Evolutionary conservation across 1,140 invertebrate genomes (phyloP).

Genomic region (Trachelipus rathkii): DNA sequence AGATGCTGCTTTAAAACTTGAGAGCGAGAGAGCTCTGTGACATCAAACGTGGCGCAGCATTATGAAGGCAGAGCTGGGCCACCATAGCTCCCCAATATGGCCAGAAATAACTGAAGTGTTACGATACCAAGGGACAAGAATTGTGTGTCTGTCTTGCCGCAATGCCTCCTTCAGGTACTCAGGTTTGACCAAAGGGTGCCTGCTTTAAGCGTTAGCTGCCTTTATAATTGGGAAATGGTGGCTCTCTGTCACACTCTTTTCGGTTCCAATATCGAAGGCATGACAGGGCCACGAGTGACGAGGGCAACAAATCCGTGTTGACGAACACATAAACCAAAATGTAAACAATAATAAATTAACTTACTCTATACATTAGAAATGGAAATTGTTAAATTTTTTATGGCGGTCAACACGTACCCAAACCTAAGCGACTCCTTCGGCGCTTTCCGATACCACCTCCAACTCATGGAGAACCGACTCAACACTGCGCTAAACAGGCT

Average conservation of each 20-base stretch:
- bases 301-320: neutral
- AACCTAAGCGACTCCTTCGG: neutral
- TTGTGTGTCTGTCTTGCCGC: neutral
- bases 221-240: neutral
- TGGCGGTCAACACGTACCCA: neutral
- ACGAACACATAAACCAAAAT: neutral
- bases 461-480: neutral
- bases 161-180: conserved; percentile 3
- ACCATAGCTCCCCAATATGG: neutral
- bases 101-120: neutral
- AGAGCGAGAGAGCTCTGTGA: neutral
- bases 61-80: neutral
- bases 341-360: no score
- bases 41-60: neutral
- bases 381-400: no score
- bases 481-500: no score
- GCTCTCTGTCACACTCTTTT: neutral
- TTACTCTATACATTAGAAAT: no score
- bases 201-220: neutral
- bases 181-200: neutral
- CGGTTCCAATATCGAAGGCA: neutral
- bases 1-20: neutral
- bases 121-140: neutral
- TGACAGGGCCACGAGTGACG: neutral
- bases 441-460: neutral